Conservation (phyloP, 2,113 vertebrate genomes). For the Smithornis capensis region DNA sequence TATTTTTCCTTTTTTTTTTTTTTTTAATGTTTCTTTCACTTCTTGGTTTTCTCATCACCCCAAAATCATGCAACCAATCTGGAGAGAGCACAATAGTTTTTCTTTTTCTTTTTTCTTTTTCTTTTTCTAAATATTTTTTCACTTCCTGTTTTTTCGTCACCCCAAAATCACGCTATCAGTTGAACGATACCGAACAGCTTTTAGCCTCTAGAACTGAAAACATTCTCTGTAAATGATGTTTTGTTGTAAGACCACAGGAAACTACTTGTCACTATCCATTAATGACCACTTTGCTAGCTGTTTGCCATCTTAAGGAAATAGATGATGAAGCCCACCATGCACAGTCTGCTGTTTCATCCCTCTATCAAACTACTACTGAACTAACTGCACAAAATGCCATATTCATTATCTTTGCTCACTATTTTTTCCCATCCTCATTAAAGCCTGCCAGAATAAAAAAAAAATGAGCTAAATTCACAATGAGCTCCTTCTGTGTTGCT, state of each 20-base stretch:
- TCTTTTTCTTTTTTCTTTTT: neutral
- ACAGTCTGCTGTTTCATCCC: neutral
- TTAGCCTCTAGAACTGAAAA: constrained; percentile 56
- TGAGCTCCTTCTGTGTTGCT: neutral
- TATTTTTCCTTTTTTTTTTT: neutral
- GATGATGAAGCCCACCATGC: constrained; percentile 33
- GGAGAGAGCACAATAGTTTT: neutral
- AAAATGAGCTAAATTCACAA: neutral
- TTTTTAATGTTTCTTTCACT: neutral
- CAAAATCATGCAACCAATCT: neutral
- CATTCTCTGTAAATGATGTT: constrained; percentile 45
- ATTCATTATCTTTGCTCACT: neutral
- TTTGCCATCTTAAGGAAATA: constrained; percentile 45
- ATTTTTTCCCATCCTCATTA: neutral
- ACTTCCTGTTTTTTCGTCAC: neutral
- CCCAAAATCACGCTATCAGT: neutral
- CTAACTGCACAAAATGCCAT: neutral
- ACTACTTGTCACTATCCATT: constrained; percentile 59
- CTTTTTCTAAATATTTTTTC: neutral
- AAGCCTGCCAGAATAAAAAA: neutral
- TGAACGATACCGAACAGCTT: constrained; percentile 3
- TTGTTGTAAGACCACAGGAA: constrained; percentile 66
- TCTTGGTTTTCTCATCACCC: neutral
- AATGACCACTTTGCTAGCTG: constrained; percentile 57
- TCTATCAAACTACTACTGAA: neutral